A percentile compares a stretch with the other conserved stretches of the same genome.
Evolutionary conservation across 2,888 invertebrate species (phyloP).

Genomic region (Coleophora deauratella): DNA sequence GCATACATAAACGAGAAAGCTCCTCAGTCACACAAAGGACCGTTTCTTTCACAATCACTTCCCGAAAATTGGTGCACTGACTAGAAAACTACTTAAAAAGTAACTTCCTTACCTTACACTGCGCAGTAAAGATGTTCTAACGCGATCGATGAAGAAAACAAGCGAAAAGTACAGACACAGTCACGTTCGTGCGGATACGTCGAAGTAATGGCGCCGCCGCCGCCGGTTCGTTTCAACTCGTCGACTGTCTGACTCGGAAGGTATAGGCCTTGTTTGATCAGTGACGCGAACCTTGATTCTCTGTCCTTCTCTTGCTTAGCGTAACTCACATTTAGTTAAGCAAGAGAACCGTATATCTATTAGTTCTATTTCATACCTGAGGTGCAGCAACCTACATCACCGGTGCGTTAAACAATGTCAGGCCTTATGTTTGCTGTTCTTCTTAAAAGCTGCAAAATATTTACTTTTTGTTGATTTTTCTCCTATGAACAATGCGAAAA

Average conservation of each 20-base stretch:
- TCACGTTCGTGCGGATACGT: conserved; percentile 67
- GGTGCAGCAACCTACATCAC: conserved; percentile 68
- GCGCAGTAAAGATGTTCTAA: conserved; percentile 67
- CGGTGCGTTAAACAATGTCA: conserved; percentile 61
- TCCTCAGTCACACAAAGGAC: conserved; percentile 34
- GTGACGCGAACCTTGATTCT: conserved; percentile 46
- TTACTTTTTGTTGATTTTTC: conserved; percentile 17
- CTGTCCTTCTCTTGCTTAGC: conserved; percentile 31
- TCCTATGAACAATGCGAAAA: no score
- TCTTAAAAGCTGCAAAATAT: conserved; percentile 50
- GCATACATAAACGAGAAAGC: conserved; percentile 71
- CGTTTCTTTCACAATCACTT: conserved; percentile 44
- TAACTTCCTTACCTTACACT: conserved; percentile 66
- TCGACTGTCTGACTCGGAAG: conserved; percentile 64
- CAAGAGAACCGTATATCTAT: no score
- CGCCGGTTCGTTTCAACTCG: conserved; percentile 46
- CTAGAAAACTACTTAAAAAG: conserved; percentile 52
- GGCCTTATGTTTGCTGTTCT: conserved; percentile 47
- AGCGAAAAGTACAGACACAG: conserved; percentile 61
- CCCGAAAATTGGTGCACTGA: conserved; percentile 46
- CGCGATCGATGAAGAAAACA: conserved; percentile 64
- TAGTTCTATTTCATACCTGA: conserved; percentile 37
- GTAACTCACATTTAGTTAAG: not conserved
- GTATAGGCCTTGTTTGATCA: conserved; percentile 65
- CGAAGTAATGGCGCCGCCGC: conserved; percentile 67